Percentiles rank a stretch among this genome's conserved stretches.
phyloP scores from a whole-genome alignment of 2,888 invertebrate species.

The Griposia aprilina region DNA sequence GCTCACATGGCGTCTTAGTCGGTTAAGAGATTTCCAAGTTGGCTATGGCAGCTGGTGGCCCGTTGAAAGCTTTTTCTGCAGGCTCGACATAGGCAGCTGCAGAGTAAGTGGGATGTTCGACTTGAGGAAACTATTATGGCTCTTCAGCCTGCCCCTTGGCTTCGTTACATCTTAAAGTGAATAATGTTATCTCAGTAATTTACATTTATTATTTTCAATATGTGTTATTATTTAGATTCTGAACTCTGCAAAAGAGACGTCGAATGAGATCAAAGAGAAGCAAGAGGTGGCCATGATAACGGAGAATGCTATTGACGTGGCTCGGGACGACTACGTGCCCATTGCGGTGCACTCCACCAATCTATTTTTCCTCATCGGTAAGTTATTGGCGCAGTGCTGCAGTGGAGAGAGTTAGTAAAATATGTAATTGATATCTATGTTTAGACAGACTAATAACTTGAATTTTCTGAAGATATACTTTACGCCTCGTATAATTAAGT shows the following conservation, averaged over 20 bases:
- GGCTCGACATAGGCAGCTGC: not conserved
- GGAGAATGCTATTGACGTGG: slow-evolving; percentile 96
- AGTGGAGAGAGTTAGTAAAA: not conserved
- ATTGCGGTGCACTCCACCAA: slow-evolving; percentile 97
- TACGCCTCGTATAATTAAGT: not conserved
- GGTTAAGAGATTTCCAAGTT: not conserved
- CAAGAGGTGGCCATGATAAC: slow-evolving; percentile 97
- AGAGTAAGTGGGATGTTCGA: not conserved
- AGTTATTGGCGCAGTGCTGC: slow-evolving; percentile 30
- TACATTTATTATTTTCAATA: not conserved
- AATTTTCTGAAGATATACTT: not conserved
- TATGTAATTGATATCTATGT: not conserved
- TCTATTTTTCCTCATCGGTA: slow-evolving; percentile 97
- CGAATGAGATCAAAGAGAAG: slow-evolving; percentile 97
- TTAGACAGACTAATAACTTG: not conserved
- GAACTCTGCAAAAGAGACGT: slow-evolving; percentile 96
- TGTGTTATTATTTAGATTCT: slow-evolving; percentile 89
- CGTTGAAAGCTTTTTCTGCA: not conserved
- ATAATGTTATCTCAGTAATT: not conserved
- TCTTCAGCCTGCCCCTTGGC: not conserved
- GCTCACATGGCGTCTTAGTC: not conserved
- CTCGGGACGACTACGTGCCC: slow-evolving; percentile 96
- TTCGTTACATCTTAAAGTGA: not conserved
- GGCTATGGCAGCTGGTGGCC: not conserved
- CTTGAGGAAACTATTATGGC: not conserved